Conservation (phyloP, 2,113 vertebrate species). For the Sturnus vulgaris region DNA sequence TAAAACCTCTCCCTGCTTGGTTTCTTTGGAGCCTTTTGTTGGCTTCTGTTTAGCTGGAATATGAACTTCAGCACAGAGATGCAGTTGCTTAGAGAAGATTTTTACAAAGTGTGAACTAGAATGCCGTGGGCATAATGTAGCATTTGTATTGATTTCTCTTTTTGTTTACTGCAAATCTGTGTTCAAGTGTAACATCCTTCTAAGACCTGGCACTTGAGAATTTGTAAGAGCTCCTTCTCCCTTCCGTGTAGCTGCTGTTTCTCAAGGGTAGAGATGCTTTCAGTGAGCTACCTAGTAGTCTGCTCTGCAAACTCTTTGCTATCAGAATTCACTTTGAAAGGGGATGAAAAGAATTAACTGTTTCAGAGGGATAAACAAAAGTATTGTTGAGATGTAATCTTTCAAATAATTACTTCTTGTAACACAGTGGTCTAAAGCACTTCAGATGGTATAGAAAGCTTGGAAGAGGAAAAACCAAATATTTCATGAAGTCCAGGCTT, state of each 20-base stretch:
- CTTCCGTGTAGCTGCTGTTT: neutral
- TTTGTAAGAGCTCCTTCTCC: neutral
- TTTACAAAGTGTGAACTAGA: neutral
- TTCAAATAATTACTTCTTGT: neutral
- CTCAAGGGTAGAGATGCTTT: neutral
- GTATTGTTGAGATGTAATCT: neutral
- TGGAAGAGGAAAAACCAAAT: neutral
- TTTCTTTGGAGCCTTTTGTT: neutral
- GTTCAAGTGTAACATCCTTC: neutral
- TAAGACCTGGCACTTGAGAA: neutral
- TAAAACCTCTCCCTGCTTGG: neutral
- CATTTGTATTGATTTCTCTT: neutral
- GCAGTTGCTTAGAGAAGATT: neutral
- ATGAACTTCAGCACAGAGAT: neutral
- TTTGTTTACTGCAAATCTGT: neutral
- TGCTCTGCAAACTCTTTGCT: neutral
- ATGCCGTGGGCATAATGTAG: neutral
- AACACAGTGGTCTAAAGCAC: neutral
- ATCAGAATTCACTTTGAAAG: neutral
- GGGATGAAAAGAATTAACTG: neutral
- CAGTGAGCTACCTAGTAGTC: neutral
- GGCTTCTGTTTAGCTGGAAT: neutral
- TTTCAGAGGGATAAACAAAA: conserved; percentile 7
- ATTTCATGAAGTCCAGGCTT: neutral
- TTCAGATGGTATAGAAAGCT: neutral